phyloP scores from a whole-genome alignment of 2,113 vertebrate genomes.

The Indicator maculatus region DNA sequence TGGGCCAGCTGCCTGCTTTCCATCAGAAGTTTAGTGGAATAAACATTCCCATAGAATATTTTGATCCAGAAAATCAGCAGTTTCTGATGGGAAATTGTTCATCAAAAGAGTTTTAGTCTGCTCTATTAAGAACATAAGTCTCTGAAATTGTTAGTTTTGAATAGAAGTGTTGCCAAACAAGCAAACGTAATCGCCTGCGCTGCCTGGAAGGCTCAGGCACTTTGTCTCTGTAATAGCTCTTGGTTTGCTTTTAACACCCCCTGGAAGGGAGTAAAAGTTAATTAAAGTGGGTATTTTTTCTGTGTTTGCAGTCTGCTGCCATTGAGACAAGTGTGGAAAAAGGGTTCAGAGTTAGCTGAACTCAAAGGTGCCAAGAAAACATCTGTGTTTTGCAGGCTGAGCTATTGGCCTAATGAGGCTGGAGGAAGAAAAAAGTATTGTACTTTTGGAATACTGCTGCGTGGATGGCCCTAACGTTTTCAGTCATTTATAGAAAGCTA shows the following conservation, averaged over 20 bases:
- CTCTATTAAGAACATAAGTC: constrained; percentile 52
- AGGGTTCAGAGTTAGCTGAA: background rate
- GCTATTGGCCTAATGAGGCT: background rate
- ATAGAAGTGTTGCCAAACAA: constrained; percentile 51
- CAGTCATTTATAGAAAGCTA: background rate
- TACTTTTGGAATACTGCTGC: rapidly evolving
- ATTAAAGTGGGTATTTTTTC: constrained; percentile 60
- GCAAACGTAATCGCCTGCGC: constrained; percentile 21
- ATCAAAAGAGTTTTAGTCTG: constrained; percentile 48
- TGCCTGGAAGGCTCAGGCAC: constrained; percentile 39
- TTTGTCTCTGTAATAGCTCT: constrained; percentile 47
- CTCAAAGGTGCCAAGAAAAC: background rate
- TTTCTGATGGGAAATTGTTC: constrained; percentile 58
- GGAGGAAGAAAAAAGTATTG: background rate
- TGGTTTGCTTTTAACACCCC: constrained; percentile 38
- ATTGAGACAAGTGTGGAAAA: constrained; percentile 19
- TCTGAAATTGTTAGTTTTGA: constrained; percentile 51
- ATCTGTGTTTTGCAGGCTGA: background rate
- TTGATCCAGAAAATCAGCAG: constrained; percentile 54
- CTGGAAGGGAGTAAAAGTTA: constrained; percentile 68
- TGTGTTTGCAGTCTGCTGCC: constrained; percentile 33
- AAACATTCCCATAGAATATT: background rate
- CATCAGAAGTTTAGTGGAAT: constrained; percentile 13
- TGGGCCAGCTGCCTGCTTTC: constrained; percentile 12
- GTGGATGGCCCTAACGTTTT: background rate